These are phyloP conservation scores for Craniophora ligustri DNA, from an alignment of 2,888 invertebrate species.

Conservation along the genomic window DNA sequence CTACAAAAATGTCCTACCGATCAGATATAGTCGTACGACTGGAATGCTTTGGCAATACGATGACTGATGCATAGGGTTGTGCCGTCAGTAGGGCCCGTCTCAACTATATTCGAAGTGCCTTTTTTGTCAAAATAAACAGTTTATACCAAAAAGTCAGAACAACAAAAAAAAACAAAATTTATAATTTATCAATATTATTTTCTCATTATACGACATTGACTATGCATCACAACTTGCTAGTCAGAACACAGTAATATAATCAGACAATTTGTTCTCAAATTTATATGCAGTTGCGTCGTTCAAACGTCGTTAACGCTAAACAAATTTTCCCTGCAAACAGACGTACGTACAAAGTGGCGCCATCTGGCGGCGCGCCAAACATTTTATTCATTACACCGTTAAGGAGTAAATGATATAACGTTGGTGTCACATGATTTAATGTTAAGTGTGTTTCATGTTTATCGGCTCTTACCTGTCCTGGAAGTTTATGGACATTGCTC, in stretches of 20 bases:
- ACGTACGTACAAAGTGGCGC: slow-evolving; percentile 37
- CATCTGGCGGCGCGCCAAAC: slow-evolving; percentile 52
- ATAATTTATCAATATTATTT: slow-evolving; percentile 12
- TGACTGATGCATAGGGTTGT: too few relatives aligned
- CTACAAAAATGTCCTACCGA: too few relatives aligned
- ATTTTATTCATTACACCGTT: slow-evolving; percentile 51
- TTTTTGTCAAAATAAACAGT: too few relatives aligned
- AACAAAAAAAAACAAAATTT: too few relatives aligned
- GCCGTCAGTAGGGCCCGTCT: too few relatives aligned
- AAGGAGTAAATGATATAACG: slow-evolving; percentile 47
- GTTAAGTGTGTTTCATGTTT: slow-evolving; percentile 47
- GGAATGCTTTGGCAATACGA: too few relatives aligned
- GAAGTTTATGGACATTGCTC: slow-evolving; percentile 39
- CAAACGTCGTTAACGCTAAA: slow-evolving; percentile 51
- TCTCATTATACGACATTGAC: slow-evolving; percentile 19
- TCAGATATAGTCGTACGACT: too few relatives aligned
- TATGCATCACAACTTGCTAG: slow-evolving; percentile 30
- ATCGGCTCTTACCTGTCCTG: slow-evolving; percentile 51
- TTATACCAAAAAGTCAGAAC: too few relatives aligned
- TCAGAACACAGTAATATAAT: slow-evolving; percentile 40
- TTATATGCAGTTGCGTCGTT: slow-evolving; percentile 53
- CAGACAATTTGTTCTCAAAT: slow-evolving; percentile 45
- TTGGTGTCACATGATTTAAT: slow-evolving; percentile 51
- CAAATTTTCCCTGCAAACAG: slow-evolving; percentile 46
- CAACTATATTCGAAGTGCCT: too few relatives aligned